These are phyloP conservation scores for Ciconia stormi DNA, from an alignment of 2,113 vertebrate species.

Conservation along the genomic window DNA sequence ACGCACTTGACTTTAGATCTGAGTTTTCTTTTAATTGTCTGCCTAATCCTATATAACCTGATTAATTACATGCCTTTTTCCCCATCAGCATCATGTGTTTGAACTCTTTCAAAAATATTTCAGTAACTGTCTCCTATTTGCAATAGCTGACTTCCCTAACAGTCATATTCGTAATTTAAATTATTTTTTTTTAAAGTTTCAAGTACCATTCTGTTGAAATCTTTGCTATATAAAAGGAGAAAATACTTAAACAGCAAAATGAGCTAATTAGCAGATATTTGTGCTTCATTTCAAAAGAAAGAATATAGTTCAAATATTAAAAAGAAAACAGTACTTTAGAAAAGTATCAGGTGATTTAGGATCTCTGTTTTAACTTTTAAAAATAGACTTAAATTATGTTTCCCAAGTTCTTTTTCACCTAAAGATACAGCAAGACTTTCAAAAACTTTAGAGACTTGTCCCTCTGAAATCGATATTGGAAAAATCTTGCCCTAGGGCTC, in stretches of 20 bases:
- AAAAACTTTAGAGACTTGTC: not conserved
- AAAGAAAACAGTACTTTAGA: not conserved
- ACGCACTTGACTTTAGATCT: not conserved
- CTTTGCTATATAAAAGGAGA: not conserved
- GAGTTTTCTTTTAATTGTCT: constrained; percentile 1
- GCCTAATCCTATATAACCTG: not conserved
- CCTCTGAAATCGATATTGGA: not conserved
- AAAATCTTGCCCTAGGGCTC: not conserved
- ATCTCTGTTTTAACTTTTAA: not conserved
- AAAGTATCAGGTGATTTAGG: not conserved
- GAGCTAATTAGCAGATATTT: not conserved
- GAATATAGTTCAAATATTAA: not conserved
- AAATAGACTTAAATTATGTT: not conserved
- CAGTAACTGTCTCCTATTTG: not conserved
- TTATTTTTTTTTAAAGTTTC: not conserved
- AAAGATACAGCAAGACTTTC: not conserved
- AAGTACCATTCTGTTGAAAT: not conserved
- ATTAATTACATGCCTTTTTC: not conserved
- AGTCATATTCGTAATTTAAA: not conserved
- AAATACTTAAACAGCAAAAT: not conserved
- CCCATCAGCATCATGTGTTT: not conserved
- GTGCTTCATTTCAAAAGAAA: not conserved
- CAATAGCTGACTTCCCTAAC: not conserved
- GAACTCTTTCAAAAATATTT: not conserved
- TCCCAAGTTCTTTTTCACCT: not conserved